phyloP scores from a whole-genome alignment of 2,797 vertebrate genomes.

The Glyptemys insculpta region DNA sequence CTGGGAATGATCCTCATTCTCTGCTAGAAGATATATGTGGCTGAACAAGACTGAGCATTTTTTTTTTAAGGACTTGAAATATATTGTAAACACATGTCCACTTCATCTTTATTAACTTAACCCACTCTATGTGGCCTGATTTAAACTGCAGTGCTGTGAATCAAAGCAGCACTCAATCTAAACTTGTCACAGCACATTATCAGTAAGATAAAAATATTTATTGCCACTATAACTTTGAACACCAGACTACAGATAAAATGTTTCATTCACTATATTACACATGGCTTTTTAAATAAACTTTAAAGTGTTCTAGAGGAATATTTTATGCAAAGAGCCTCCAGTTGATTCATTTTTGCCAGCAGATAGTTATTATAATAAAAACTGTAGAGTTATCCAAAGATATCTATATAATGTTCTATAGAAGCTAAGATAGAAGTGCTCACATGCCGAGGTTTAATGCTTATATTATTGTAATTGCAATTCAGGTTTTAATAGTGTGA shows the following conservation, averaged over 20 bases:
- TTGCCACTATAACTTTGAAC: neutral
- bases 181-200: neutral
- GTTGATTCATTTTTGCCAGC: neutral
- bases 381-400: neutral
- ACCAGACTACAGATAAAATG: neutral
- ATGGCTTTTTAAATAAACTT: neutral
- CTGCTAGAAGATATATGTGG: neutral
- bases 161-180: neutral
- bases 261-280: neutral
- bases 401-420: neutral
- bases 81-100: neutral
- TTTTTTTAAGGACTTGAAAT: neutral
- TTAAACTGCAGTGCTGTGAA: neutral
- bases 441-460: neutral
- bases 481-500: neutral
- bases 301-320: neutral
- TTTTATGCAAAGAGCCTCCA: neutral
- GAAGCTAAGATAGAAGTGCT: neutral
- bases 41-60: neutral
- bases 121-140: neutral
- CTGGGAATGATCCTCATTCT: neutral
- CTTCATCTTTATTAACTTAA: neutral
- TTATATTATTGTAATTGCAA: neutral
- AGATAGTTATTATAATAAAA: neutral
- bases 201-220: neutral